Conservation (phyloP, 2,797 vertebrate species). For the Anisognathus igniventris region DNA sequence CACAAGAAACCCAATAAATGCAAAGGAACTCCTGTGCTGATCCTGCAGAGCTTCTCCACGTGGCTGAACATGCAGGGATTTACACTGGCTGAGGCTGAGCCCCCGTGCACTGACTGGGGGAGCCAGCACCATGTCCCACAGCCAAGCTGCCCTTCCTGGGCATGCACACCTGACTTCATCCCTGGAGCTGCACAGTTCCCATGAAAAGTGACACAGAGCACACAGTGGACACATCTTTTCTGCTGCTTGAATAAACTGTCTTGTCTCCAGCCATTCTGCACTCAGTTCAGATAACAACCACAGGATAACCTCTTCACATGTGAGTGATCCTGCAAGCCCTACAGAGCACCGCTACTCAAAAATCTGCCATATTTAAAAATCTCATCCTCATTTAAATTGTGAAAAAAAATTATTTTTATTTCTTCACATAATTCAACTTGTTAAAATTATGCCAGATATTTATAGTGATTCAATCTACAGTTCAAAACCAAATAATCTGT, state of each 20-base stretch:
- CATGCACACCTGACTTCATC: background rate
- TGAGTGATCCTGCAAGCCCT: background rate
- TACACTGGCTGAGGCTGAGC: background rate
- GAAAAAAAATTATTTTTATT: background rate
- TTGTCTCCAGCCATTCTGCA: background rate
- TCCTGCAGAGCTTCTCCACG: accelerated
- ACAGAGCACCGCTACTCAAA: background rate
- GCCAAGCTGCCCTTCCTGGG: background rate
- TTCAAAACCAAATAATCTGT: background rate
- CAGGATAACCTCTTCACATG: background rate
- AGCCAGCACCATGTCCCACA: accelerated
- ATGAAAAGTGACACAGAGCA: accelerated
- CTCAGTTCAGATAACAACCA: background rate
- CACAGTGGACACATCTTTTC: background rate
- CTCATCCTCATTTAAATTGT: background rate
- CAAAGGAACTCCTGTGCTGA: background rate
- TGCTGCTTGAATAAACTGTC: background rate
- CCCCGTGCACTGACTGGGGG: accelerated
- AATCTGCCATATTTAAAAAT: background rate
- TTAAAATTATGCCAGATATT: background rate
- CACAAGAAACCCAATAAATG: background rate
- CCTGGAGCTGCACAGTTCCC: background rate
- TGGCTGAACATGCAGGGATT: background rate
- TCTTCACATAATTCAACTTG: background rate
- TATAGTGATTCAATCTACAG: background rate